Evolutionary conservation across 2,888 invertebrate genomes (phyloP), one percentile per base, ranked within the genome.

Genomic region (Eucriotettix oculatus): DNA sequence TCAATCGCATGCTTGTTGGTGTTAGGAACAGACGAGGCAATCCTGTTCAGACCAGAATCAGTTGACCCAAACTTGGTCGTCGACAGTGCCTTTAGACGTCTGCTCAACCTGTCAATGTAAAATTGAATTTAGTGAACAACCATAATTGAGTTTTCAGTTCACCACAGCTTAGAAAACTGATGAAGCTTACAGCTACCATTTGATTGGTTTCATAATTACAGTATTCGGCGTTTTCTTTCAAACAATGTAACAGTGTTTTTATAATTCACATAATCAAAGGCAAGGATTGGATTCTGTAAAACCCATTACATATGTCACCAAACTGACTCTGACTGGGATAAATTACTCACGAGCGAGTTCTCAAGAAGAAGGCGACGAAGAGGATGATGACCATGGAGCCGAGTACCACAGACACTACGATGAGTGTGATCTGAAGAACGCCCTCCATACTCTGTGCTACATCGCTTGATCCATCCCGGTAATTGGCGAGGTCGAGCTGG

Each of bases 1-100:
- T 84, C 84, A 1, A 79, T 72, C 0, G 86, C 82, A 72, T 84
- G 83, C 65, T 80, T 79, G 74, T 87, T 87, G 57, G 86, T 85
- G 52, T 81, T 83, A 10, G 87, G 87, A 3, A 78, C 78, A 1
- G 77, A 74, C 42, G 73, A 73, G 66, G 75, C 80, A 14, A 72
- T 72, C 66, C 78, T 77, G 72, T 82, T 83, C 63, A 81, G 71
- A 1, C 78, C 80, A 0, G 82, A 82, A 64, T 80, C 80, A 66
- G 79, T 74, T 0, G 85, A 85, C 0, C 82, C 83, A 70, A 83
- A 84, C 67, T 80, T 80, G 0, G 80, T 80, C 65, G 77, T 78
- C 0, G 83, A 80, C 14, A 86, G 72, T 7, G 82, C 84, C 64
- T 80, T 78, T 14, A 86, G 73, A 10, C 81, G 79, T 9, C 77